Evolutionary conservation across 2,113 vertebrate genomes (phyloP).

Genomic region (Muntiacus reevesi): DNA sequence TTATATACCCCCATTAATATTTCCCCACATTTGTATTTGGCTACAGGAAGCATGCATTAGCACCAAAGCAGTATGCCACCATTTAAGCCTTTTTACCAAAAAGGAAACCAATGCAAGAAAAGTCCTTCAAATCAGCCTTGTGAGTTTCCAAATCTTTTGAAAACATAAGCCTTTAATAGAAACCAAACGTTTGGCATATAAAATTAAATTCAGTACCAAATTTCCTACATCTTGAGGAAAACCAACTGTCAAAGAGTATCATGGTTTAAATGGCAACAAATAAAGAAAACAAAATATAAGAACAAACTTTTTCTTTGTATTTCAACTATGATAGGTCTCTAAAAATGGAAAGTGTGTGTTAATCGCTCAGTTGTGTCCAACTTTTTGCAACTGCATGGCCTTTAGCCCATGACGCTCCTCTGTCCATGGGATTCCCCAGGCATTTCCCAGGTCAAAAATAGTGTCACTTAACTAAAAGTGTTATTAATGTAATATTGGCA

Average conservation of each 20-base stretch:
- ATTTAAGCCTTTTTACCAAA: not conserved
- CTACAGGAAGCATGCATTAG: not conserved
- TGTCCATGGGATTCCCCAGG: not conserved
- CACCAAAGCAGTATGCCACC: not conserved
- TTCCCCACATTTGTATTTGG: not conserved
- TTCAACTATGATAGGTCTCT: not conserved
- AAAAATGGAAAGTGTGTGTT: not conserved
- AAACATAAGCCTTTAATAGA: not conserved
- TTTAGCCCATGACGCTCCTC: not conserved
- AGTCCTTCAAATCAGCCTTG: not conserved
- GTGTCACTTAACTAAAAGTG: not conserved
- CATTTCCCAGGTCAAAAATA: not conserved
- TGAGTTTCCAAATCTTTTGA: not conserved
- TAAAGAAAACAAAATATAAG: not conserved
- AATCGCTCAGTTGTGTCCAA: not conserved
- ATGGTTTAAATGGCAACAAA: not conserved
- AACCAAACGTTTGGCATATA: not conserved
- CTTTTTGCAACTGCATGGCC: accelerated
- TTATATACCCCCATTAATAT: not conserved
- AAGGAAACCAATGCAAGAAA: not conserved
- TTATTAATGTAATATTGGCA: not conserved
- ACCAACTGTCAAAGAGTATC: not conserved
- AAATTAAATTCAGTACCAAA: not conserved
- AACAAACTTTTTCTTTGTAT: not conserved
- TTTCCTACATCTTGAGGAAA: not conserved